Evolutionary conservation across 2,113 vertebrate genomes (phyloP).

Genomic region (Tringa solitaria): DNA sequence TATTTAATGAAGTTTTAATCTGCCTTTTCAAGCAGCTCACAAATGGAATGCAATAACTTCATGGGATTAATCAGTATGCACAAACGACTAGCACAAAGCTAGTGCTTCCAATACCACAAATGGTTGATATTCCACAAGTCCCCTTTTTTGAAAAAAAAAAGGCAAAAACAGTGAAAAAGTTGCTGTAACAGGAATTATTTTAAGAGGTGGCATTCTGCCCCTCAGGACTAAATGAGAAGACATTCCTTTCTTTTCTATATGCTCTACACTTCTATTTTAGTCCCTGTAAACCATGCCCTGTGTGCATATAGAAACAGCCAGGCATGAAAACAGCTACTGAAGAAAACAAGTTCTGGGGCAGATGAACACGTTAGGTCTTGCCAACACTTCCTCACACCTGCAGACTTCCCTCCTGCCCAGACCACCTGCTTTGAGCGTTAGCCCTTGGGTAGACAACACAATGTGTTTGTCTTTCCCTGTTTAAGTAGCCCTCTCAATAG

Average conservation of each 20-base stretch:
- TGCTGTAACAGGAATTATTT: neutral
- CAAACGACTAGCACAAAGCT: neutral
- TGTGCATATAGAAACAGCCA: neutral
- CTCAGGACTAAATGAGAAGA: neutral
- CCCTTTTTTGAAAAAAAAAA: neutral
- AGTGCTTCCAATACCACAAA: neutral
- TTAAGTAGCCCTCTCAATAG: neutral
- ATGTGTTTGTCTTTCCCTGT: neutral
- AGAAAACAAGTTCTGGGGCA: neutral
- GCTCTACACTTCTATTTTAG: neutral
- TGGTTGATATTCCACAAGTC: neutral
- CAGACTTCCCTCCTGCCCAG: neutral
- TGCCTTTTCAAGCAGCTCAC: neutral
- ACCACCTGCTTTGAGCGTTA: neutral
- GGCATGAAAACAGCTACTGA: neutral
- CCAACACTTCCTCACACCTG: neutral
- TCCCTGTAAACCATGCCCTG: neutral
- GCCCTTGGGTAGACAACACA: neutral
- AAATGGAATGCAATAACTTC: neutral
- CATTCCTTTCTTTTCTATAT: neutral
- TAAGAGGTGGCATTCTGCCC: neutral
- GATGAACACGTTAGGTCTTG: neutral
- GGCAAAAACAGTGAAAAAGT: neutral
- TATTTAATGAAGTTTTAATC: conserved; percentile 23
- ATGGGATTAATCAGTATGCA: neutral